Base-by-base conservation (phyloP, 2,797 vertebrate species). In the Hyperoplus lanceolatus region DNA sequence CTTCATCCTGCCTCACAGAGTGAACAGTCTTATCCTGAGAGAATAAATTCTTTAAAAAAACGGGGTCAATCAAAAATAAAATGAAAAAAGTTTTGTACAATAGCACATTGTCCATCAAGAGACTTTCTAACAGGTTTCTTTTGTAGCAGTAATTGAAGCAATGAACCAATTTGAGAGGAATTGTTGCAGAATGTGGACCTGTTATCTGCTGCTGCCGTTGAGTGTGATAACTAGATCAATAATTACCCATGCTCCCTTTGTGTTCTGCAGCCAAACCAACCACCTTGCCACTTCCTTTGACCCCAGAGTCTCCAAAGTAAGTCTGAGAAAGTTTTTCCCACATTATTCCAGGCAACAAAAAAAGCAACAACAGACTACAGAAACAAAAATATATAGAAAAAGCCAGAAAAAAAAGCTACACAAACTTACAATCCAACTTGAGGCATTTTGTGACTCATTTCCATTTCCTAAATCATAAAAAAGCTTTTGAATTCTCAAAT, bases 301-400 rank as follows among this genome's bases (percentile, higher is more conserved):
- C 97, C 83, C 98, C 98, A 85, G 98, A 99, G 96, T 99, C 98
- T 97, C 97, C 98, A 99, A 99, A 99, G 98, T 99, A 99, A 99
- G 98, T 99, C 96, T 94, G 96, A 97, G 95, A 97, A 96, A 93
- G 29, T 29, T 94, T 97, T 93, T 97, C 93, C 96, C 94, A 94
- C 92, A 87, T 95, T 96, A 93, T 96, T 94, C 93, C 95, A 95
- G 96, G 92, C 87, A 90, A 29, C 29, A 29, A 29, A 29, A 86
- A 89, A 82, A 90, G 56, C 71, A 90, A 67, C 60, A 85, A 75
- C 65, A 89, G 86, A 88, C 87, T 46, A 82, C 65, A 88, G 72
- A 85, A 81, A 83, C 18, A 84, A 83, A 84, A 49, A 85, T 29
- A 29, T 29, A 29, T 81, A 82, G 42, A 65, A 48, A 74, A 75